phyloP scores from a whole-genome alignment of 2,888 invertebrate genomes.

The Drosophila kokeensis region DNA sequence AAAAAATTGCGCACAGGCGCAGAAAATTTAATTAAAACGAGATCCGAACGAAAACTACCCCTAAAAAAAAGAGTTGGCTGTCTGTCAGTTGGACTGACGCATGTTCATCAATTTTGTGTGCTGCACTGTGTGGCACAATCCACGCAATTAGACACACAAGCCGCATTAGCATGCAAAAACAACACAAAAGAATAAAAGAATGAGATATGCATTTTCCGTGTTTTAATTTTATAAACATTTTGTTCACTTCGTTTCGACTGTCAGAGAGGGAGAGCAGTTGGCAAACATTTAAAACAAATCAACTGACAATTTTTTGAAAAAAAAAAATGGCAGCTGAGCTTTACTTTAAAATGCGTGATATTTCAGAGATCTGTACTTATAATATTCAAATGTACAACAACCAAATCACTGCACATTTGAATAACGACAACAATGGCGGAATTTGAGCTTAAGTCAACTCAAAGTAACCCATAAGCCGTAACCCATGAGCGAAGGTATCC shows the following conservation, averaged over 20 bases:
- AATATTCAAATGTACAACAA: neutral
- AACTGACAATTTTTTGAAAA: neutral
- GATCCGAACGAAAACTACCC: constrained; percentile 20
- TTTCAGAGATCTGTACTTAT: neutral
- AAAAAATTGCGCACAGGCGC: constrained; percentile 76
- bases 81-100: constrained; percentile 62
- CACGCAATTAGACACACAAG: constrained; percentile 74
- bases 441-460: neutral
- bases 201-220: constrained; percentile 15
- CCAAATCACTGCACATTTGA: neutral
- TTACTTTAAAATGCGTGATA: neutral
- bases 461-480: constrained; percentile 9
- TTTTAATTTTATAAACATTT: constrained; percentile 36
- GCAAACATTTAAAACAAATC: neutral
- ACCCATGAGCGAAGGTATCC: constrained; percentile 12
- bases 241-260: constrained; percentile 11
- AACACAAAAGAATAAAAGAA: constrained; percentile 36
- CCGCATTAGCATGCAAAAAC: constrained; percentile 64
- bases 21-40: constrained; percentile 78
- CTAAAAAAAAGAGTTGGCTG: constrained; percentile 36
- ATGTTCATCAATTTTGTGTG: constrained; percentile 74
- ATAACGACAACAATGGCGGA: neutral
- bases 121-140: constrained; percentile 52
- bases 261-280: neutral
- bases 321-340: neutral